Evolutionary conservation across 2,113 vertebrate genomes (phyloP).

Genomic region (Eretmochelys imbricata): DNA sequence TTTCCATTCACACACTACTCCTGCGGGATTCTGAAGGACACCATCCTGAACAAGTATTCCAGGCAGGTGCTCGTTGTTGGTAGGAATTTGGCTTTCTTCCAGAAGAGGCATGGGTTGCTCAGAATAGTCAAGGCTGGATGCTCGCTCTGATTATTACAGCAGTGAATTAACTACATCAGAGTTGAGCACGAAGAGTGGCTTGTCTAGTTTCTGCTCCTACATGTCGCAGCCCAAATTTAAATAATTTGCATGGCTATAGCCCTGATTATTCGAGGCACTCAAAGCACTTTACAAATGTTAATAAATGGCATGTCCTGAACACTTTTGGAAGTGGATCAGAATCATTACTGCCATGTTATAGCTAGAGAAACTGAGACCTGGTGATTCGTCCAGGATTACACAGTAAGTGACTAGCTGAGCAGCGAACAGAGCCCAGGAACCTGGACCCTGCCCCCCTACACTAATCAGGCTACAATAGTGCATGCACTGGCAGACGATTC

Average conservation of each 20-base stretch:
- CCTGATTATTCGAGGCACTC: neutral
- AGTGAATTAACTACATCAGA: neutral
- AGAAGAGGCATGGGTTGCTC: neutral
- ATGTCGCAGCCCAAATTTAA: neutral
- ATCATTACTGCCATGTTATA: neutral
- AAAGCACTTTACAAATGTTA: neutral
- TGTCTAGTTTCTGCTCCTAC: neutral
- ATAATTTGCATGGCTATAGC: neutral
- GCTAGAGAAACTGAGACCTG: rapidly evolving
- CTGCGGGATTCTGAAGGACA: neutral
- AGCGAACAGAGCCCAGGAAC: neutral
- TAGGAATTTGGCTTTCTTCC: neutral
- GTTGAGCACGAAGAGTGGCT: neutral
- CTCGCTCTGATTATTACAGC: neutral
- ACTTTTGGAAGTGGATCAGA: rapidly evolving
- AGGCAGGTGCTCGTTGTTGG: neutral
- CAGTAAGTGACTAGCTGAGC: neutral
- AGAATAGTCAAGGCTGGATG: neutral
- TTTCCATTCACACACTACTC: neutral
- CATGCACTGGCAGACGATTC: neutral
- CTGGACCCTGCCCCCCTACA: rapidly evolving
- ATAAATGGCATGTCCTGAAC: neutral
- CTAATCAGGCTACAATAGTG: neutral
- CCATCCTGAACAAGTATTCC: neutral
- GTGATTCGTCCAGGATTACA: neutral